A percentile compares a stretch with the other conserved stretches of the same genome.
Evolutionary conservation across 1,140 invertebrate genomes (phyloP).

Genomic region (Stratiolaelaps scimitus): DNA sequence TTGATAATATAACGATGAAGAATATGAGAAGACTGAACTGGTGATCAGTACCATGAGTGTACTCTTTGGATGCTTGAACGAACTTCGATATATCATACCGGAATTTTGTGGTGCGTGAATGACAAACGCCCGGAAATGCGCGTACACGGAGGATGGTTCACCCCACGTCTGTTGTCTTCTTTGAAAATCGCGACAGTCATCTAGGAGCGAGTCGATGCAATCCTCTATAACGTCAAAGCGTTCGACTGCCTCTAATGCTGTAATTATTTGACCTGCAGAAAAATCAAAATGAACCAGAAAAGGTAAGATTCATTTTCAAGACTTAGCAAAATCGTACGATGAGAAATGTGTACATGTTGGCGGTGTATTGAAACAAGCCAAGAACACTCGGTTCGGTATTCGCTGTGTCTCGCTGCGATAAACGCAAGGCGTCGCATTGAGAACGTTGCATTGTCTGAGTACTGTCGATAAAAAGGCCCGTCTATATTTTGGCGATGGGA

Average conservation of each 20-base stretch:
- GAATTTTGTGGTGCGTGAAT: background rate
- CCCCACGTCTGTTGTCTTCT: background rate
- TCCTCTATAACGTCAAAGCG: conserved; percentile 21
- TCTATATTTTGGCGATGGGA: no score
- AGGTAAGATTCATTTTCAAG: no score
- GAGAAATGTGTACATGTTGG: background rate
- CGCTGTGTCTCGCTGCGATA: no score
- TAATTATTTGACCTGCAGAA: background rate
- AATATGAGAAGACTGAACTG: no score
- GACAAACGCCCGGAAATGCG: background rate
- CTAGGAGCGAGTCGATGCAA: conserved; percentile 3
- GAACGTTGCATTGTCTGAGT: no score
- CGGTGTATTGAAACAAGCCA: no score
- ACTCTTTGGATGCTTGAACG: no score
- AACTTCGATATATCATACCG: conserved; percentile 1
- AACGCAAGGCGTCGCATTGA: no score
- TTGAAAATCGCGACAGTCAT: background rate
- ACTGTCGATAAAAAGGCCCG: no score
- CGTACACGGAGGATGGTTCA: background rate
- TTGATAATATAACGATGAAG: no score
- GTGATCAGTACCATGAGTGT: no score
- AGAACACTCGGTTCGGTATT: no score
- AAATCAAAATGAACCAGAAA: background rate
- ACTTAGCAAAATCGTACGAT: background rate
- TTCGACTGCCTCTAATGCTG: background rate